Evolutionary conservation across 2,888 invertebrate species (phyloP).

Genomic region (Erannis defoliaria): DNA sequence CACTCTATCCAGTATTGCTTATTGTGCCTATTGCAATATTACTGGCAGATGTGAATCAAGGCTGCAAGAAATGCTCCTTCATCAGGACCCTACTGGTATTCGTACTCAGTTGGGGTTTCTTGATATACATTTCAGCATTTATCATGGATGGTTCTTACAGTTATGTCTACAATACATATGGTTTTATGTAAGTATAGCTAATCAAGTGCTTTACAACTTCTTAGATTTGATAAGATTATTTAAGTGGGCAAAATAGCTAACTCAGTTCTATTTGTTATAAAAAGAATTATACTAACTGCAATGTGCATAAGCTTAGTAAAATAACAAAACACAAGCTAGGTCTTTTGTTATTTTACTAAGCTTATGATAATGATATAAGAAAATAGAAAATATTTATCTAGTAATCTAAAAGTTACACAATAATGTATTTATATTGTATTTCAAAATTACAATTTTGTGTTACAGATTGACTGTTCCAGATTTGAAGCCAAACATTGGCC

Average conservation of each 20-base stretch:
- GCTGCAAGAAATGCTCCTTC: constrained; percentile 79
- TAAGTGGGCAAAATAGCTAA: background rate
- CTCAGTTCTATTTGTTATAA: background rate
- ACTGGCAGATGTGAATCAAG: constrained; percentile 85
- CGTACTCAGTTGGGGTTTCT: constrained; percentile 79
- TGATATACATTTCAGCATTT: constrained; percentile 88
- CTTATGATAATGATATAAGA: background rate
- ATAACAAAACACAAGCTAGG: too few relatives aligned
- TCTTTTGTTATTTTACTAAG: too few relatives aligned
- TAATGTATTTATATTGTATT: too few relatives aligned
- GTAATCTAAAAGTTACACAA: too few relatives aligned
- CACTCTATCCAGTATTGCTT: constrained; percentile 93
- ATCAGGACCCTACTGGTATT: constrained; percentile 83
- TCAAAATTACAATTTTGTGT: constrained; percentile 40
- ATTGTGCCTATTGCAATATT: constrained; percentile 93
- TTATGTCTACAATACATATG: constrained; percentile 91
- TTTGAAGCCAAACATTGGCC: constrained; percentile 97
- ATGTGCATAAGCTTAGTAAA: too few relatives aligned
- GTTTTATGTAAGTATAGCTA: constrained; percentile 90
- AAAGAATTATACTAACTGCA: too few relatives aligned
- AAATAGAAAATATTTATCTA: background rate
- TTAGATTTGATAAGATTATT: constrained; percentile 1
- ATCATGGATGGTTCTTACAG: constrained; percentile 88
- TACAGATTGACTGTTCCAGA: constrained; percentile 96
- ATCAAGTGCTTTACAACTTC: background rate